Percentiles rank a stretch among this genome's conserved stretches.
These are phyloP conservation scores for Drosophila funebris DNA, from an alignment of 1,140 invertebrate species.

Conservation along the genomic window DNA sequence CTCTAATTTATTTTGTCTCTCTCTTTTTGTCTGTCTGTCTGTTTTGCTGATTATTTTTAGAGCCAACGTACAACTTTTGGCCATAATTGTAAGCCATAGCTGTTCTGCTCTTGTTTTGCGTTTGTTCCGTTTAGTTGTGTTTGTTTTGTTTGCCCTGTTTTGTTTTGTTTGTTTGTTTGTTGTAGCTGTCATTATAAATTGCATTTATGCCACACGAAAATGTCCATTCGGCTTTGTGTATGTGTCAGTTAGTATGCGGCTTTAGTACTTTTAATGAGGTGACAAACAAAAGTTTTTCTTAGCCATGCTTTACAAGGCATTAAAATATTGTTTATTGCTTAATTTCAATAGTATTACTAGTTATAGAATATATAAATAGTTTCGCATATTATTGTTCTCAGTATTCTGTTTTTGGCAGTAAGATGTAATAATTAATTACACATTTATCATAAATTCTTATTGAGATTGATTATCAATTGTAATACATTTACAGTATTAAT, in stretches of 20 bases:
- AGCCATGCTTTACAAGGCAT: neutral
- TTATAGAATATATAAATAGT: no score
- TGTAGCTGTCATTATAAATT: conserved; percentile 79
- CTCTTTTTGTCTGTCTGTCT: neutral
- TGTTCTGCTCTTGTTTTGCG: conserved; percentile 18
- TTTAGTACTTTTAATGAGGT: conserved; percentile 67
- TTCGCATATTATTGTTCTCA: no score
- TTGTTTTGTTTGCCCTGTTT: conserved; percentile 17
- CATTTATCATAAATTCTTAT: no score
- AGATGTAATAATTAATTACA: no score
- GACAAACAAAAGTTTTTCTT: conserved; percentile 50
- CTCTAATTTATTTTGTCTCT: neutral
- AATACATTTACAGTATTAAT: no score
- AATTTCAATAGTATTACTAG: no score
- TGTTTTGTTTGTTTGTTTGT: conserved; percentile 36
- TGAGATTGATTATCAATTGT: no score
- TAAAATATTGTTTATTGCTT: neutral
- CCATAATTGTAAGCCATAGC: conserved; percentile 59
- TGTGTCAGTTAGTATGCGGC: conserved; percentile 21
- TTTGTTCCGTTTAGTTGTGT: conserved; percentile 25
- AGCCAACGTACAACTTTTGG: conserved; percentile 56
- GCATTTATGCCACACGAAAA: conserved; percentile 58
- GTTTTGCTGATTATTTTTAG: conserved; percentile 53
- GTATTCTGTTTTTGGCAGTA: no score
- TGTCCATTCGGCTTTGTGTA: conserved; percentile 15